Conservation (phyloP, 2,113 vertebrate species). For the Pipra filicauda region DNA sequence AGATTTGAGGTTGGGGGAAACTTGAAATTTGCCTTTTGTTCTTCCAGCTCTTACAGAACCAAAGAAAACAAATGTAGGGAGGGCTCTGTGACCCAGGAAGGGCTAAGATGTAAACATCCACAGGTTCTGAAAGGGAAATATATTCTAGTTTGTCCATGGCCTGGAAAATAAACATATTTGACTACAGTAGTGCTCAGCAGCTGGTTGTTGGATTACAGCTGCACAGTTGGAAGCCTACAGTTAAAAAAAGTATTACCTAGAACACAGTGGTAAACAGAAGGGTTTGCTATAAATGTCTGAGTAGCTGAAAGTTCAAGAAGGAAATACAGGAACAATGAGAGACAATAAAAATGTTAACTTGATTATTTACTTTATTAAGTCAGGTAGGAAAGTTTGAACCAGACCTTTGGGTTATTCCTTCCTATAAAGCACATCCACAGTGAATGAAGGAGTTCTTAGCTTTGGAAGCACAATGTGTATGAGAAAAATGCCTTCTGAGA, state of each 20-base stretch:
- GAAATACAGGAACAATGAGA: background rate
- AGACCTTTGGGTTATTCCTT: background rate
- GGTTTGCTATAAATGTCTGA: background rate
- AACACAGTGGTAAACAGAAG: background rate
- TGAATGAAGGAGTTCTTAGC: background rate
- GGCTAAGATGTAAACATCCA: background rate
- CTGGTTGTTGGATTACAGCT: background rate
- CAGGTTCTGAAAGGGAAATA: background rate
- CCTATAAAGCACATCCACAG: background rate
- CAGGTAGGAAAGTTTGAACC: background rate
- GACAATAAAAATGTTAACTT: background rate
- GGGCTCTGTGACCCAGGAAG: background rate
- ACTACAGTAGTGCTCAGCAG: background rate
- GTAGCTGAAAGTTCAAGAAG: background rate
- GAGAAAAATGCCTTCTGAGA: background rate
- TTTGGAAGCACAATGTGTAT: background rate
- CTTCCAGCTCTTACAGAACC: background rate
- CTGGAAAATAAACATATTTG: constrained; percentile 34
- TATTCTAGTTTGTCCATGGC: background rate
- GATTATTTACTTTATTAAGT: background rate
- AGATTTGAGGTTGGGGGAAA: background rate
- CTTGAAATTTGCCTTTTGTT: background rate
- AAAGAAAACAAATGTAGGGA: background rate
- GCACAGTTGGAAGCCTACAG: background rate
- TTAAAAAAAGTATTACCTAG: background rate